These are phyloP conservation scores for Leptopilina clavipes DNA, from an alignment of 1,140 invertebrate species.

Conservation along the genomic window DNA sequence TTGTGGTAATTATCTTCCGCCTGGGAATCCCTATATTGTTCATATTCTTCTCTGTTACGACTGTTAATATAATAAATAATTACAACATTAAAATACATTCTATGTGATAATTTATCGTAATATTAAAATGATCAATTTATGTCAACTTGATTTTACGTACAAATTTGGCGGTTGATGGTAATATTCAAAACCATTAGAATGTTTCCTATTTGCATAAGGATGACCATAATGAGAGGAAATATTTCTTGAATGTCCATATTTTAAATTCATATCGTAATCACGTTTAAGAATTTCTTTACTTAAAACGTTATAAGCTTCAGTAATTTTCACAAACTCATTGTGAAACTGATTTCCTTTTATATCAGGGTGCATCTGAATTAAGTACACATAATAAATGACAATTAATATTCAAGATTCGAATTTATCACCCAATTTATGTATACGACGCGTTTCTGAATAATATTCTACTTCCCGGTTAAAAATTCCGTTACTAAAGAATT, in stretches of 20 bases:
- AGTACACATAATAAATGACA: conserved; percentile 8
- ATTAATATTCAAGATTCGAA: conserved; percentile 25
- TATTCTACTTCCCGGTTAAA: no score
- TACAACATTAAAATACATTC: background rate
- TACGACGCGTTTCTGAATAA: background rate
- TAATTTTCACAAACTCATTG: conserved; percentile 74
- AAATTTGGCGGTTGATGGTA: background rate
- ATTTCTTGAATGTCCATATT: conserved; percentile 17
- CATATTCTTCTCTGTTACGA: background rate
- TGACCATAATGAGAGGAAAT: background rate
- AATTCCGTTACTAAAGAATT: no score
- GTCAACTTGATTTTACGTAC: background rate
- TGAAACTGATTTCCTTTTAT: conserved; percentile 65
- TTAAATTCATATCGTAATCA: conserved; percentile 55
- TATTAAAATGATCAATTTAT: background rate
- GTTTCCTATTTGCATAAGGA: background rate
- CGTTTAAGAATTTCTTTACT: conserved; percentile 61
- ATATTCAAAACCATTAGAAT: background rate
- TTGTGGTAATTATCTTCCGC: background rate
- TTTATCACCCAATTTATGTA: conserved; percentile 32
- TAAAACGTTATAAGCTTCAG: conserved; percentile 74
- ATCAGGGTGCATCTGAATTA: conserved; percentile 74
- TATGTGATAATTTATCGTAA: background rate
- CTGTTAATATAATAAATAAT: background rate
- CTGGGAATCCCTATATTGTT: background rate